These are phyloP conservation scores for Pocillopora grandis DNA, from an alignment of 92 coral and sea anemone species.

Conservation along the genomic window DNA sequence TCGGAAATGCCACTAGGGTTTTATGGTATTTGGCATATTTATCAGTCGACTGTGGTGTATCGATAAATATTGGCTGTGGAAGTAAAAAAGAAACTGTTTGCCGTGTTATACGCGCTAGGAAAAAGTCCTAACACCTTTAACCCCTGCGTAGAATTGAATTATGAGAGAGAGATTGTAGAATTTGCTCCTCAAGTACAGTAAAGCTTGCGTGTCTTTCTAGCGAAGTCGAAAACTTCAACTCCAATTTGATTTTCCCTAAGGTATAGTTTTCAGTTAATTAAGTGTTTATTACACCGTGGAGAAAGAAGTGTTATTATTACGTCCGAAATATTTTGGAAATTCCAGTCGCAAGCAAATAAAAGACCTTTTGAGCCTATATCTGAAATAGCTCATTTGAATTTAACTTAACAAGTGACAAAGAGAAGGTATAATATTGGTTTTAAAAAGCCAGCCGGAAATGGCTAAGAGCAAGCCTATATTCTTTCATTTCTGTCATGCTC, in stretches of 20 bases:
- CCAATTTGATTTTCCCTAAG: not conserved
- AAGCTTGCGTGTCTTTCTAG: not conserved
- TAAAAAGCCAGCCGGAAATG: conserved; percentile 33
- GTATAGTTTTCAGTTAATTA: not conserved
- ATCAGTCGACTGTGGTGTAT: not conserved
- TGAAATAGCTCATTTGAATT: conserved; percentile 21
- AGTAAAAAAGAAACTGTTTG: not conserved
- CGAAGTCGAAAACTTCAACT: not conserved
- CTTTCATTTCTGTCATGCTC: not conserved
- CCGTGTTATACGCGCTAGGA: not conserved
- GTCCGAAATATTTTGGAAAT: conserved; percentile 1
- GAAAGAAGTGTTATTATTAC: not conserved
- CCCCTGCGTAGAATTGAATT: not conserved
- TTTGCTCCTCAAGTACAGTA: not conserved
- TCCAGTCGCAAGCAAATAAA: conserved; percentile 18
- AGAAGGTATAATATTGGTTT: conserved; percentile 14
- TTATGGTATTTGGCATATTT: not conserved
- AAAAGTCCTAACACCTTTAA: not conserved
- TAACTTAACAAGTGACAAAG: conserved; percentile 9
- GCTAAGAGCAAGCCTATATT: not conserved
- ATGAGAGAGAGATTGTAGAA: not conserved
- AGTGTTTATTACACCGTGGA: not conserved
- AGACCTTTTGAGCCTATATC: conserved; percentile 32
- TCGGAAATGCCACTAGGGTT: conserved; percentile 19
- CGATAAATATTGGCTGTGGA: not conserved